These are phyloP conservation scores for Lydus trimaculatus DNA, from an alignment of 2,888 invertebrate species.

Conservation along the genomic window DNA sequence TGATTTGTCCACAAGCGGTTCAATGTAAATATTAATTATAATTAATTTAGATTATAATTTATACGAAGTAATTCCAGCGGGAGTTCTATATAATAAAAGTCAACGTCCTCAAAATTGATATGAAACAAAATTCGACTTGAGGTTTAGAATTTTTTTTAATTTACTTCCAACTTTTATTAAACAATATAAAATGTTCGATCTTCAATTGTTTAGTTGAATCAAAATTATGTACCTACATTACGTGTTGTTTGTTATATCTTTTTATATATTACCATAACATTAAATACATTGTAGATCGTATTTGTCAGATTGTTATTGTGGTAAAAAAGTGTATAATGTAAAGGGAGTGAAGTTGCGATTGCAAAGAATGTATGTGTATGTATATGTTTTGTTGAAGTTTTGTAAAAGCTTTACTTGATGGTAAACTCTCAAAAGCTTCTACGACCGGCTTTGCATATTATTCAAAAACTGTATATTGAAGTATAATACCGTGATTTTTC, in stretches of 20 bases:
- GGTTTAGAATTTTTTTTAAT: background rate
- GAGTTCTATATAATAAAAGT: background rate
- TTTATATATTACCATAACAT: constrained; percentile 7
- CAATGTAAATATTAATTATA: constrained; percentile 1
- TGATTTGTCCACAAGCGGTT: background rate
- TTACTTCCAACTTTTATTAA: background rate
- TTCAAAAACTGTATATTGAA: constrained; percentile 9
- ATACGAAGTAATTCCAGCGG: background rate
- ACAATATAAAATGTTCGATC: background rate
- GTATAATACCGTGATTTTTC: background rate
- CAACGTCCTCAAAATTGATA: background rate
- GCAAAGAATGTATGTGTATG: constrained; percentile 24
- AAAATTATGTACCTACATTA: background rate
- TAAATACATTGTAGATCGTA: constrained; percentile 16
- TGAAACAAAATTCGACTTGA: background rate
- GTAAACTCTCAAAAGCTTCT: constrained; percentile 27
- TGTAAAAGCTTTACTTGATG: constrained; percentile 17
- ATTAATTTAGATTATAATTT: constrained; percentile 2
- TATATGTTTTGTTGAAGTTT: constrained; percentile 21
- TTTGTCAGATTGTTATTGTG: constrained; percentile 15
- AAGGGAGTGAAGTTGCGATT: constrained; percentile 18
- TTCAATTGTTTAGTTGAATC: background rate
- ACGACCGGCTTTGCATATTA: constrained; percentile 22
- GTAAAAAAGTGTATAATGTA: constrained; percentile 18
- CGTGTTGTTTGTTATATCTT: background rate